Base-by-base conservation (phyloP, 2,797 vertebrate species). In the Hemitrygon akajei region DNA sequence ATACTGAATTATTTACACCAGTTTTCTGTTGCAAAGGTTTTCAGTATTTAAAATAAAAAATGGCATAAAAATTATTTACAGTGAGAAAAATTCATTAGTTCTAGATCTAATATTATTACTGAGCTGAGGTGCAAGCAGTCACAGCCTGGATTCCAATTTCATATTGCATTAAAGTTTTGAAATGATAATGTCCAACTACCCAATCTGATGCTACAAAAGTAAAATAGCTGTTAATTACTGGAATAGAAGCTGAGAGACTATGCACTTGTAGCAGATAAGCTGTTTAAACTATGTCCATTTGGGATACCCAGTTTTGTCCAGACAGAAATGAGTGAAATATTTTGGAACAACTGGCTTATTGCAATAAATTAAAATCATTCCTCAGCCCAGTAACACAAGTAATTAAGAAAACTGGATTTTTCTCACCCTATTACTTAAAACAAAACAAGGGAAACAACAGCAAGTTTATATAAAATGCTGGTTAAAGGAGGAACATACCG, bases 401-500 rank as follows among this genome's bases (percentile, higher is more conserved):
- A 30, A 18, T 76, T 12, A 47, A 76, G 34, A 93, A 91, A 56
- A 75, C 10, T 75, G 69, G 40, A 93, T 76, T 93, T 93, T 93
- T 25, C 91, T 93, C 71, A 93, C 71, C 71, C 12, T 30, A 75
- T 93, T 73, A 93, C 76, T 69, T 34, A 94, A 96, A 95, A 60
- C 95, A 97, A 95, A 97, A 96, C 97, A 97, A 95, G 96, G 97
- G 94, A 95, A 97, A 96, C 96, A 97, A 98, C 96, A 97, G 96
- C 95, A 96, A 97, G 97, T 95, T 97, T 96, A 97, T 96, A 96
- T 95, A 93, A 93, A 96, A 97, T 97, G 96, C 97, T 98, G 97
- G 96, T 98, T 97, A 97, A 98, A 97, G 97, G 97, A 97, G 97
- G 97, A 98, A 99, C 98, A 99, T 99, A 99, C 98, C 98, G 98